Base-by-base conservation (phyloP, 1,140 invertebrate species). In the Drosophila arizonae region DNA sequence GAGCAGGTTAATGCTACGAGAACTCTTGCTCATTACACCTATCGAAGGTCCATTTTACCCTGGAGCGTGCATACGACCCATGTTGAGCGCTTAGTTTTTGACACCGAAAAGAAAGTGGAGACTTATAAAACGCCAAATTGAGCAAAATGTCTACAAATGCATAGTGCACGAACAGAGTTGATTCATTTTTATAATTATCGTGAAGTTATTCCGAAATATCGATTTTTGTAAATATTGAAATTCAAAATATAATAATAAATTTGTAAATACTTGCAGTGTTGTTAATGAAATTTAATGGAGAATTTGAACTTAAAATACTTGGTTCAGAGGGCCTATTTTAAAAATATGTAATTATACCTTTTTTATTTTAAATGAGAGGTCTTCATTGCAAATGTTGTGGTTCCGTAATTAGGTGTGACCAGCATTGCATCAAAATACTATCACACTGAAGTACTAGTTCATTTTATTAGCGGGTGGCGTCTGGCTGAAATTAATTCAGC, bases 21-120 rank as follows among this genome's bases (percentile, higher is more conserved):
- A 57, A 60, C 54, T 48, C 17, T 50, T 43, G 43, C 36, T 13
- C 24, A 30, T 43, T 13, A 43, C 41, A 57, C 15, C 36, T 43
- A 57, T 28, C 8, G 24, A 28, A 57, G 45, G 52, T 58, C 50
- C 26, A 46, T 57, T 33, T 75, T 81, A 81, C 79, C 79, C 79
- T 75, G 79, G 79, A 84, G 84, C 85, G 79, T 87, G 84, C 84
- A 87, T 88, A 76, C 85, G 84, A 89, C 79, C 79, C 84, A 89
- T 89, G 76, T 80, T 89, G 76, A 73, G 45, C 17, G 77, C 56
- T 56, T 80, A 87, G 67, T 77, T 77, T 89, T 89, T 87, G 50
- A 78, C 68, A 84, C 82, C 80, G 67, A 77, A 89, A 88, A 88
- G 79, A 79, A 79, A 58, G 58, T 72, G 73, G 81, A 85, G 81